Conservation (phyloP, 2,888 invertebrate genomes). For the Coenonympha arcania region DNA sequence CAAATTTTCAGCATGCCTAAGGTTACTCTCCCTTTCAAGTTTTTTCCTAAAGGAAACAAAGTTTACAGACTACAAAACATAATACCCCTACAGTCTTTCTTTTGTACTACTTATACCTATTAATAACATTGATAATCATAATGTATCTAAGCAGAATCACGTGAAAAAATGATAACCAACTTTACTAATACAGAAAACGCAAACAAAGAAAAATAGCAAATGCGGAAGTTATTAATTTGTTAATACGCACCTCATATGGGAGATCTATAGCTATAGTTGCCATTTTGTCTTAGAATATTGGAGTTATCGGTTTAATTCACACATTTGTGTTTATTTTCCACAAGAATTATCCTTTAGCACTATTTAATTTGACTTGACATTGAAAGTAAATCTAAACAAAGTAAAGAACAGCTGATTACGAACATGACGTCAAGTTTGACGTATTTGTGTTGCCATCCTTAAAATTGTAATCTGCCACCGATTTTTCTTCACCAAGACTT, state of each 20-base stretch:
- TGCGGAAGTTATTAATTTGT: constrained; percentile 15
- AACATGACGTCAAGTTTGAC: constrained; percentile 9
- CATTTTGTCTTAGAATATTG: constrained; percentile 13
- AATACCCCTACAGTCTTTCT: too few species aligned
- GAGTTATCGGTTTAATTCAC: constrained; percentile 11
- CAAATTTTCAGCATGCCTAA: too few species aligned
- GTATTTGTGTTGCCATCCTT: background rate
- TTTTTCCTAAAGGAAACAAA: too few species aligned
- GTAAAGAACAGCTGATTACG: constrained; percentile 21
- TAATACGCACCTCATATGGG: constrained; percentile 53
- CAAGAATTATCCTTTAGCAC: background rate
- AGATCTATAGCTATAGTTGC: constrained; percentile 55
- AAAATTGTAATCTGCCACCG: background rate
- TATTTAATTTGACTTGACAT: constrained; percentile 25
- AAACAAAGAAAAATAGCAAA: constrained; percentile 43
- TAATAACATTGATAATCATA: background rate
- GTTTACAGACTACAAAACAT: too few species aligned
- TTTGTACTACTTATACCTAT: background rate
- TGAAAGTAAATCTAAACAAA: constrained; percentile 8
- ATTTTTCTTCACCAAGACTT: too few species aligned
- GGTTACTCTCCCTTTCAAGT: too few species aligned
- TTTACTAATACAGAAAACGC: constrained; percentile 27
- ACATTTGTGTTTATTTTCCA: constrained; percentile 10
- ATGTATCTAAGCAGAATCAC: constrained; percentile 38
- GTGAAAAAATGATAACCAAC: constrained; percentile 48